Evolutionary conservation across 2,797 vertebrate genomes (phyloP).

Genomic region (Aulostomus chinensis): DNA sequence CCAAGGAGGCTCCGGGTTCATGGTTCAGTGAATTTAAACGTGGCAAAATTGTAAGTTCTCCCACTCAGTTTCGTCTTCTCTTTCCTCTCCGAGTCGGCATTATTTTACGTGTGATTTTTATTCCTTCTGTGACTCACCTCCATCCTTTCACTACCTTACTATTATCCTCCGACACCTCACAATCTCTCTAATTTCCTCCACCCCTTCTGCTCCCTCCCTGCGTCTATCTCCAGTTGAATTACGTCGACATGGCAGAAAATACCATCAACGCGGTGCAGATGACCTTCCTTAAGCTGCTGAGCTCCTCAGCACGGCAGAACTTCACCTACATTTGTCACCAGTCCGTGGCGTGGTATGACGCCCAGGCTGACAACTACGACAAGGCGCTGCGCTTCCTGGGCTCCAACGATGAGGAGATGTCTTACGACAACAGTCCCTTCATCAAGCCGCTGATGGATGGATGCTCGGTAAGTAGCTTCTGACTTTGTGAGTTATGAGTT

Average conservation of each 20-base stretch:
- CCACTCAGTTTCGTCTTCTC: background rate
- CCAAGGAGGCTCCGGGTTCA: constrained; percentile 93
- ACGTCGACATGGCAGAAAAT: constrained; percentile 88
- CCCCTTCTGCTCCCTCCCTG: constrained; percentile 57
- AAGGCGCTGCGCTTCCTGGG: constrained; percentile 96
- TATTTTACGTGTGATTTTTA: too few relatives aligned
- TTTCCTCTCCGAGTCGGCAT: background rate
- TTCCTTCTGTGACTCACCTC: too few relatives aligned
- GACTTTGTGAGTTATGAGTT: too few relatives aligned
- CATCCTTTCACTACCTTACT: too few relatives aligned
- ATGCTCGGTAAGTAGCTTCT: constrained; percentile 89
- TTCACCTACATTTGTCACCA: constrained; percentile 98
- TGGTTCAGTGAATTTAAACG: constrained; percentile 99
- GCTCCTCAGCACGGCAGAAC: constrained; percentile 93
- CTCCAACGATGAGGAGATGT: constrained; percentile 98
- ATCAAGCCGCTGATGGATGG: constrained; percentile 91
- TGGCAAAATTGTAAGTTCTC: constrained; percentile 92
- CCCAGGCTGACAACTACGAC: constrained; percentile 87
- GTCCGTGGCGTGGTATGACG: constrained; percentile 93
- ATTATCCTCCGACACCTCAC: too few relatives aligned
- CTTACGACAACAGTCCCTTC: constrained; percentile 94
- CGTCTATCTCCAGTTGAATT: constrained; percentile 84
- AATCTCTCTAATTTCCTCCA: too few relatives aligned
- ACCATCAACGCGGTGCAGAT: constrained; percentile 93
- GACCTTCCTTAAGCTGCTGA: constrained; percentile 98